Evolutionary conservation across 2,888 invertebrate species (phyloP).

Genomic region (Synergus itoensis): DNA sequence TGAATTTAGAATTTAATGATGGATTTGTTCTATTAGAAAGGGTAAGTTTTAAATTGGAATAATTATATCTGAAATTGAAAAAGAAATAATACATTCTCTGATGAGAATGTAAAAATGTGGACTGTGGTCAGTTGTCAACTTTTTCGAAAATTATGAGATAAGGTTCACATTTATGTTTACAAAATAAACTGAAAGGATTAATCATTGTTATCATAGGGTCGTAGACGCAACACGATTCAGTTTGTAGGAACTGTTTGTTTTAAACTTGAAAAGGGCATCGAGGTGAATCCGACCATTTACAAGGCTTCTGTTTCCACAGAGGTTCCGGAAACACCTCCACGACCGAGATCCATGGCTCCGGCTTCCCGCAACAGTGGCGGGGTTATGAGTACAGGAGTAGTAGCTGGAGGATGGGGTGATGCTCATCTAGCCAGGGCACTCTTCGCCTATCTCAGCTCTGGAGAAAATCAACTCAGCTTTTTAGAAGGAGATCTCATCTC

Average conservation of each 20-base stretch:
- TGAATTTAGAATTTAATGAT: too few relatives aligned
- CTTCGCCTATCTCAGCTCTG: constrained; percentile 92
- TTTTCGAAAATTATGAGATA: not conserved
- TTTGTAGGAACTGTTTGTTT: constrained; percentile 23
- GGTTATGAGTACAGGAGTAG: constrained; percentile 54
- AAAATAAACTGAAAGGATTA: not conserved
- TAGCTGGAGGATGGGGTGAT: constrained; percentile 81
- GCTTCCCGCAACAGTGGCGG: constrained; percentile 72
- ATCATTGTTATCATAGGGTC: constrained; percentile 20
- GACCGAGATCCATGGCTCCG: constrained; percentile 84
- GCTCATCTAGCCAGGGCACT: constrained; percentile 90
- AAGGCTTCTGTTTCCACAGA: constrained; percentile 63
- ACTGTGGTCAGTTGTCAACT: not conserved
- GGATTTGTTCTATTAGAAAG: too few relatives aligned
- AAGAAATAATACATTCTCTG: too few relatives aligned
- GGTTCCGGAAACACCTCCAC: constrained; percentile 78
- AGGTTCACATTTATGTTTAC: not conserved
- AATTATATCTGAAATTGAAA: too few relatives aligned
- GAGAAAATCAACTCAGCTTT: constrained; percentile 95
- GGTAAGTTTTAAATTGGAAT: too few relatives aligned
- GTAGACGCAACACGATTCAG: constrained; percentile 16
- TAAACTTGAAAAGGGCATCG: constrained; percentile 36
- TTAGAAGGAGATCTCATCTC: constrained; percentile 94
- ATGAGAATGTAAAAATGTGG: too few relatives aligned
- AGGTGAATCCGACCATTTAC: constrained; percentile 46